phyloP scores from a whole-genome alignment of 2,113 vertebrate genomes.

The Triplophysa rosa region DNA sequence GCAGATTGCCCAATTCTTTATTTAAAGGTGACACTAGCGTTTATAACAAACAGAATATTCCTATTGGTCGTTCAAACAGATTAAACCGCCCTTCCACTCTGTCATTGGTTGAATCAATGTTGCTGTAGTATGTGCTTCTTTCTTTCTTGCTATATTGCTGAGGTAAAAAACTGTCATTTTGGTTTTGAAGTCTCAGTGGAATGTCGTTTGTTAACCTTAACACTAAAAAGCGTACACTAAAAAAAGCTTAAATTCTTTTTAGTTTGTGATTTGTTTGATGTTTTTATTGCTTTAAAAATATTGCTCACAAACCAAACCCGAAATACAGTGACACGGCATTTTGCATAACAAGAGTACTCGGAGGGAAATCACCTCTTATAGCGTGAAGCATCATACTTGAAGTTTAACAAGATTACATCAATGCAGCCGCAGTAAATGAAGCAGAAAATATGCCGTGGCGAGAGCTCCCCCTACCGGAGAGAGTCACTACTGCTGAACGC shows the following conservation, averaged over 20 bases:
- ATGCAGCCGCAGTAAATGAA: not conserved
- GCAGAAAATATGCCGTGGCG: slow-evolving; percentile 12
- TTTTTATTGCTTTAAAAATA: not conserved
- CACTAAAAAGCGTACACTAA: not conserved
- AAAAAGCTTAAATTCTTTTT: not conserved
- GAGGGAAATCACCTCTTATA: slow-evolving; percentile 34
- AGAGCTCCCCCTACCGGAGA: slow-evolving; percentile 36
- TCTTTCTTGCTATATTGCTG: not conserved
- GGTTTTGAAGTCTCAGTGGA: not conserved
- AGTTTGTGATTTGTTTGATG: not conserved
- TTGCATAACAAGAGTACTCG: slow-evolving; percentile 4
- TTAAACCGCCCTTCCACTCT: too few species aligned
- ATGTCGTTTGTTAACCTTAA: not conserved
- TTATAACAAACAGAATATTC: too few species aligned
- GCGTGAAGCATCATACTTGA: slow-evolving; percentile 18
- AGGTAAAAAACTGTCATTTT: not conserved
- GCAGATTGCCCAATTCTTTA: not conserved
- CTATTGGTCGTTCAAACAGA: too few species aligned
- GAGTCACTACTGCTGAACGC: not conserved
- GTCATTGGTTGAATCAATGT: too few species aligned
- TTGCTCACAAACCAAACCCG: not conserved
- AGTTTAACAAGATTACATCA: slow-evolving; percentile 13
- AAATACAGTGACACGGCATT: slow-evolving; percentile 6
- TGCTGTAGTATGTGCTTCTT: not conserved
- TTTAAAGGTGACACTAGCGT: not conserved